Conservation (phyloP, 2,113 vertebrate genomes). For the Actenoides hombroni region DNA sequence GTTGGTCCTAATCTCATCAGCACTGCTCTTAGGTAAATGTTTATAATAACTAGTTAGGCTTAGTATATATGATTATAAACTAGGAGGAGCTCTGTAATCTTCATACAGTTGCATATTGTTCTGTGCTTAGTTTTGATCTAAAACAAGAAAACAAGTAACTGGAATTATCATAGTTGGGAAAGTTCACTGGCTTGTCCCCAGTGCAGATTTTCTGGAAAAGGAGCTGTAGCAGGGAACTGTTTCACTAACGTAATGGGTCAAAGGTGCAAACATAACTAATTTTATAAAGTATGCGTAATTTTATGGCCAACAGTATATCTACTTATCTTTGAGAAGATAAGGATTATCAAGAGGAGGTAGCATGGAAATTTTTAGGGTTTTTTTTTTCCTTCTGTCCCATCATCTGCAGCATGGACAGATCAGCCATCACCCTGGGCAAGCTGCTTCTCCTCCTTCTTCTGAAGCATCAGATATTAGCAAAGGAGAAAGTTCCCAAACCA, state of each 20-base stretch:
- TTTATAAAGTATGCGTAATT: background rate
- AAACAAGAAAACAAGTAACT: background rate
- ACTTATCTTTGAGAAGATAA: constrained; percentile 10
- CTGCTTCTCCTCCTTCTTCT: background rate
- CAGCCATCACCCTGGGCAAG: background rate
- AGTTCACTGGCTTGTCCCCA: background rate
- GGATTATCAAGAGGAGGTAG: background rate
- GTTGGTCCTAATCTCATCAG: background rate
- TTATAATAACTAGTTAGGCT: background rate
- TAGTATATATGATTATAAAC: background rate
- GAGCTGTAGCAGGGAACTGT: background rate
- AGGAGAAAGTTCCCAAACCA: background rate
- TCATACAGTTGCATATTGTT: background rate
- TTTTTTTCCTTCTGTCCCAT: background rate
- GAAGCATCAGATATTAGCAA: background rate
- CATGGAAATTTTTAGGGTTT: background rate
- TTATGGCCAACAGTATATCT: background rate
- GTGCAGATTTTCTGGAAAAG: background rate
- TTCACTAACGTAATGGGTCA: background rate
- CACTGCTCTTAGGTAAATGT: background rate
- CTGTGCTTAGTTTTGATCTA: background rate
- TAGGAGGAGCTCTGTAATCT: background rate
- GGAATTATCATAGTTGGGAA: background rate
- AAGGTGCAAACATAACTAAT: background rate
- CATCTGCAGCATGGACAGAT: background rate